These are phyloP conservation scores for Eristalis pertinax DNA, from an alignment of 2,888 invertebrate genomes.

Conservation along the genomic window DNA sequence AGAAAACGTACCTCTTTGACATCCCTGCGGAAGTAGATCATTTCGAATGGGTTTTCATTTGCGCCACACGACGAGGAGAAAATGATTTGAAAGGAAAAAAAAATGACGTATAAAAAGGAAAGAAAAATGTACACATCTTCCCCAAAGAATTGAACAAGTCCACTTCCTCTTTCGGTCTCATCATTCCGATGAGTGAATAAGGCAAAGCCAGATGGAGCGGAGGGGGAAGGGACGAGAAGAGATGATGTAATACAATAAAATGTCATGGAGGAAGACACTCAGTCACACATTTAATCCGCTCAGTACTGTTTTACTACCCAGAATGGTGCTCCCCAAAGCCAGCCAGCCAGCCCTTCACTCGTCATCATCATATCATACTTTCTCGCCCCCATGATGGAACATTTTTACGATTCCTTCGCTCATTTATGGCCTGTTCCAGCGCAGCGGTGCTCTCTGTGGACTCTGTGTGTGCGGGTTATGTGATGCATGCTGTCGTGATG, in stretches of 20 bases:
- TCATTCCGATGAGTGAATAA: neutral
- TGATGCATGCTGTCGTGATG: neutral
- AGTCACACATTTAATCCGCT: conserved; percentile 2
- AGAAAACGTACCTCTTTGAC: conserved; percentile 13
- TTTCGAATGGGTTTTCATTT: conserved; percentile 23
- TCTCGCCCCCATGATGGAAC: neutral
- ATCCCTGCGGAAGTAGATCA: conserved; percentile 35
- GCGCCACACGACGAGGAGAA: conserved; percentile 4
- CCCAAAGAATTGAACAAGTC: conserved; percentile 1
- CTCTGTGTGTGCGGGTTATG: neutral
- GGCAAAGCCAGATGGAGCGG: too few relatives aligned
- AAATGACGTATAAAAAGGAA: neutral
- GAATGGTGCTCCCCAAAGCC: neutral
- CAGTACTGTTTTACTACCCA: neutral
- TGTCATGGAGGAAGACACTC: neutral
- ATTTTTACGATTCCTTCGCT: neutral
- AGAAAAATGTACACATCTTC: neutral
- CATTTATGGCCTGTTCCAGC: neutral
- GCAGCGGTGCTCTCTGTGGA: neutral
- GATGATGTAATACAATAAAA: conserved; percentile 17
- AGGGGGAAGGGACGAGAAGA: neutral
- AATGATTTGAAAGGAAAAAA: neutral
- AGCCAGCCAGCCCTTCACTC: neutral
- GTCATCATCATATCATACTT: neutral
- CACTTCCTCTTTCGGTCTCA: neutral